Percentiles rank a stretch among this genome's conserved stretches.
Evolutionary conservation across 1,140 invertebrate species (phyloP).

Genomic region (Caerostris extrusa): DNA sequence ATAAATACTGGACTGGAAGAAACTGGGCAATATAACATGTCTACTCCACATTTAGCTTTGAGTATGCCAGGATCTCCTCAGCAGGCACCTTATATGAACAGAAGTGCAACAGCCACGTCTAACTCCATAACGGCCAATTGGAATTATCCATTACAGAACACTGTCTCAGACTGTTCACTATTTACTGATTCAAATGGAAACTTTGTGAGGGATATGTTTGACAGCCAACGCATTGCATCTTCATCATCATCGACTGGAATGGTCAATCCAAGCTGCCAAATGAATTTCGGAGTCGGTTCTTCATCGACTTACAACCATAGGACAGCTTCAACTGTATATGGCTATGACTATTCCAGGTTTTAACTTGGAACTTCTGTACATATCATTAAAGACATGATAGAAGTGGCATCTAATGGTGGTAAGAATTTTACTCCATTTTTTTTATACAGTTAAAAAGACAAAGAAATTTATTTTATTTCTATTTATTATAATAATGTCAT

Average conservation of each 20-base stretch:
- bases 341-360: constrained; percentile 75
- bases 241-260: constrained; percentile 30
- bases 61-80: constrained; percentile 67
- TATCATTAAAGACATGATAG: not conserved
- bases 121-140: constrained; percentile 31
- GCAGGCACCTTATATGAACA: constrained; percentile 58
- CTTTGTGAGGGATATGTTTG: constrained; percentile 75
- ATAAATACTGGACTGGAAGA: constrained; percentile 5
- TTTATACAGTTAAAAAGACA: not conserved
- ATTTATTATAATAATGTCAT: not conserved
- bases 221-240: constrained; percentile 56
- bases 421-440: constrained; percentile 43
- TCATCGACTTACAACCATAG: constrained; percentile 51
- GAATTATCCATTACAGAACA: constrained; percentile 70
- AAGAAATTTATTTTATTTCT: not conserved
- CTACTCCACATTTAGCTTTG: not conserved
- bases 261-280: constrained; percentile 74
- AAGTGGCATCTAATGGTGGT: constrained; percentile 59
- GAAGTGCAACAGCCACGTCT: constrained; percentile 28
- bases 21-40: constrained; percentile 48
- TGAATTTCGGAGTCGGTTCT: constrained; percentile 71
- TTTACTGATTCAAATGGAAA: constrained; percentile 72
- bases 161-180: constrained; percentile 63
- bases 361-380: constrained; percentile 51
- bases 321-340: constrained; percentile 68